These are phyloP conservation scores for Propithecus coquereli DNA, from an alignment of 2,113 vertebrate species.

Conservation along the genomic window DNA sequence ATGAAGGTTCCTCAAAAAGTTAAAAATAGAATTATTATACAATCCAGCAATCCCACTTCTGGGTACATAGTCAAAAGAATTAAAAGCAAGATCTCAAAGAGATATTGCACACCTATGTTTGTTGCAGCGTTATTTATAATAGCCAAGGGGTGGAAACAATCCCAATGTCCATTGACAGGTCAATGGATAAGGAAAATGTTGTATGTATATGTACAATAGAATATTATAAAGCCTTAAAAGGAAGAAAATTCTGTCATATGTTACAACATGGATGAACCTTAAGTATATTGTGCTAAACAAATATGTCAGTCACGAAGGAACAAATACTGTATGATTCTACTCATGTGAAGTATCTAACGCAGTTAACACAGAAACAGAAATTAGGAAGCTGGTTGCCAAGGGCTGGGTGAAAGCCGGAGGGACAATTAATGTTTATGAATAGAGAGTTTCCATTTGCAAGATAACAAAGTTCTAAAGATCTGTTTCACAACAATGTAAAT, in stretches of 20 bases:
- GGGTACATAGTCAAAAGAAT: not conserved
- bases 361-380: not conserved
- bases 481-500: not conserved
- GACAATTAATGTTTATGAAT: not conserved
- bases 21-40: not conserved
- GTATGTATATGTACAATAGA: not conserved
- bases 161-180: not conserved
- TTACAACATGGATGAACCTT: not conserved
- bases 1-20: not conserved
- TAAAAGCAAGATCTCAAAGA: not conserved
- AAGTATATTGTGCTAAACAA: not conserved
- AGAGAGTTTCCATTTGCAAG: not conserved
- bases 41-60: not conserved
- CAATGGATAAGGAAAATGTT: not conserved
- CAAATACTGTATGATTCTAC: not conserved
- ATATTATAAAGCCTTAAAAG: not conserved
- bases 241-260: not conserved
- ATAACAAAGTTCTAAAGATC: not conserved
- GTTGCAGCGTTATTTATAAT: not conserved
- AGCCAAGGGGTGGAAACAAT: not conserved
- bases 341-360: not conserved
- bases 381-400: not conserved
- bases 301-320: not conserved
- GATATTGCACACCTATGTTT: not conserved
- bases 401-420: not conserved